Evolutionary conservation across 2,797 vertebrate genomes (phyloP).

Genomic region (Zenarchopterus dispar): DNA sequence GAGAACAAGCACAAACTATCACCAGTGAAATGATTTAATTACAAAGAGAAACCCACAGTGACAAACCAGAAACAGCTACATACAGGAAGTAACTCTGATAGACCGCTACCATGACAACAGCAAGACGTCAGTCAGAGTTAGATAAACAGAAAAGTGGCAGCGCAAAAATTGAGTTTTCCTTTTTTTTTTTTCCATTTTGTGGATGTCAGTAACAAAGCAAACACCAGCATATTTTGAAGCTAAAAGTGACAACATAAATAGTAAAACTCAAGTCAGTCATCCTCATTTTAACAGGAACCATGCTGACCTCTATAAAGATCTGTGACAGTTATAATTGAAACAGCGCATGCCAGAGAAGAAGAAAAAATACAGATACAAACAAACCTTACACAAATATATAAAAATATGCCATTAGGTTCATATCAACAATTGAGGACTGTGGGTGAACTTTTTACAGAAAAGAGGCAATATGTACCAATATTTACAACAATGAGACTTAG

Average conservation of each 20-base stretch:
- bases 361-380: constrained; percentile 60
- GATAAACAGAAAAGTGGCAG: constrained; percentile 19
- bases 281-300: constrained; percentile 30
- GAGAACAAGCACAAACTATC: constrained; percentile 52
- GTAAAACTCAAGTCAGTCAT: constrained; percentile 1
- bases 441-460: constrained; percentile 87
- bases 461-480: constrained; percentile 84
- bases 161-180: constrained; percentile 3
- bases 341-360: constrained; percentile 55
- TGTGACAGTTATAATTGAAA: constrained; percentile 80
- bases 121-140: constrained; percentile 45
- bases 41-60: constrained; percentile 87
- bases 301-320: constrained; percentile 43
- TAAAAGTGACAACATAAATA: constrained; percentile 29
- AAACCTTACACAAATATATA: constrained; percentile 86
- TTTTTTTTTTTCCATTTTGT: constrained; percentile 12
- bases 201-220: constrained; percentile 33
- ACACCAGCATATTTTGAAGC: constrained; percentile 9
- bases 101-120: constrained; percentile 61
- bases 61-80: constrained; percentile 80
- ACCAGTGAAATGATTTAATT: constrained; percentile 89
- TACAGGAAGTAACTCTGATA: constrained; percentile 72
- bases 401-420: constrained; percentile 90
- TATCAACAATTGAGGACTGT: constrained; percentile 85
- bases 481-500: constrained; percentile 81